phyloP scores from a whole-genome alignment of 92 coral and sea anemone genomes.

The Siderastrea radians region DNA sequence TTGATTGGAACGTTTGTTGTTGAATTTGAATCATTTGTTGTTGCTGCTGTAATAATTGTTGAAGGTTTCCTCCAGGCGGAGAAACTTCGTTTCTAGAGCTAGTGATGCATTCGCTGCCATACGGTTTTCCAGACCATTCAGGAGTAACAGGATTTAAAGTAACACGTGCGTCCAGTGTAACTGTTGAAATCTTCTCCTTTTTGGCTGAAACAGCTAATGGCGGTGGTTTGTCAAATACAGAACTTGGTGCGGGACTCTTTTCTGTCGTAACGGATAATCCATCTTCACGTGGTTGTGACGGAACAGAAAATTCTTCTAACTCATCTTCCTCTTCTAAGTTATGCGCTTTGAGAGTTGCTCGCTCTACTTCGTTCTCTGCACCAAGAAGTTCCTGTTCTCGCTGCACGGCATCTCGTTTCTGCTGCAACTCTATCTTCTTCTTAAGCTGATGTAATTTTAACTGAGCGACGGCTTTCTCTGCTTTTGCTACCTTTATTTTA shows the following conservation, averaged over 20 bases:
- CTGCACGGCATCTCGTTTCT: conserved; percentile 37
- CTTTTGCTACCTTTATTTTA: conserved; percentile 31
- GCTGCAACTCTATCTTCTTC: conserved; percentile 29
- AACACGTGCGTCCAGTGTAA: background rate
- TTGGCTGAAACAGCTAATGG: background rate
- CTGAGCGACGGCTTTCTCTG: conserved; percentile 51
- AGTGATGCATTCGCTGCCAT: background rate
- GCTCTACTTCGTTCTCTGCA: conserved; percentile 45
- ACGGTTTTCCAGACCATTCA: background rate
- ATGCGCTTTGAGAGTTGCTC: conserved; percentile 47
- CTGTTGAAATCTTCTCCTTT: background rate
- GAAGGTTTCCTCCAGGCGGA: background rate
- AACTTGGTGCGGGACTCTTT: background rate
- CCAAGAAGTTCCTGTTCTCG: conserved; percentile 52
- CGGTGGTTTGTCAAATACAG: too few species aligned
- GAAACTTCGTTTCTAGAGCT: background rate
- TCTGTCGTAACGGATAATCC: background rate
- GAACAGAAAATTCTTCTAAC: background rate
- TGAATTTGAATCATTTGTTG: background rate
- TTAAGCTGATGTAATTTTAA: conserved; percentile 24
- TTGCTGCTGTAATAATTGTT: background rate
- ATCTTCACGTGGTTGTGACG: background rate
- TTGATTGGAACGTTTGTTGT: background rate
- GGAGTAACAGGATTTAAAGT: background rate
- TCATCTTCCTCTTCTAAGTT: conserved; percentile 18